Base-by-base conservation (phyloP, 2,797 vertebrate genomes). In the Poeciliopsis gracilis region DNA sequence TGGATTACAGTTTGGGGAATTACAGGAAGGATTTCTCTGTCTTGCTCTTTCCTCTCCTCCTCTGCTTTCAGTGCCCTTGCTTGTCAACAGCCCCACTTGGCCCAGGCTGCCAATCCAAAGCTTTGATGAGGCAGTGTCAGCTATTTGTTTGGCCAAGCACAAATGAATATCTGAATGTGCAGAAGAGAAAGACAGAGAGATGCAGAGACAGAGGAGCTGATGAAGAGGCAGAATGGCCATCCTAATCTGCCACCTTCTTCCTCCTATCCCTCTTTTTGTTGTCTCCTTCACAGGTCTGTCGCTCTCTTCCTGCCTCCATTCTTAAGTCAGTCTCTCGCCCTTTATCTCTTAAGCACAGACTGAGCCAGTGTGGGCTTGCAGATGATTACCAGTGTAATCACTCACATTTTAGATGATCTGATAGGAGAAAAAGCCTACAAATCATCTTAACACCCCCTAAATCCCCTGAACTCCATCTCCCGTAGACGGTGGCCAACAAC, bases 1-100 rank as follows among this genome's bases (percentile, higher is more conserved):
- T 87, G 93, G 95, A 96, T 95, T 95, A 96, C 93, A 93, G 91
- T 67, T 93, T 87, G 84, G 93, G 92, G 95, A 95, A 95, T 96
- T 96, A 96, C 82, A 72, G 88, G 76, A 80, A 92, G 84, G 92
- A 93, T 77, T 88, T 95, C 94, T 93, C 95, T 90, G 91, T 94
- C 84, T 90, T 87, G 79, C 82, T 92, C 84, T 85, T 83, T 90
- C 87, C 82, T 88, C 86, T 89, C 87, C 90, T 92, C 87, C 90
- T 91, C 90, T 93, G 89, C 88, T 91, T 91, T 93, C 84, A 79
- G 92, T 93, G 93, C 91, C 92, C 92, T 94, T 87, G 84, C 91
- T 92, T 93, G 93, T 95, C 94, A 94, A 95, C 93, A 94, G 92
- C 93, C 87, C 89, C 90, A 93, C 94, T 96, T 95, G 94, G 95